Evolutionary conservation across 2,113 vertebrate species (phyloP).

Genomic region (Oreochromis aureus): DNA sequence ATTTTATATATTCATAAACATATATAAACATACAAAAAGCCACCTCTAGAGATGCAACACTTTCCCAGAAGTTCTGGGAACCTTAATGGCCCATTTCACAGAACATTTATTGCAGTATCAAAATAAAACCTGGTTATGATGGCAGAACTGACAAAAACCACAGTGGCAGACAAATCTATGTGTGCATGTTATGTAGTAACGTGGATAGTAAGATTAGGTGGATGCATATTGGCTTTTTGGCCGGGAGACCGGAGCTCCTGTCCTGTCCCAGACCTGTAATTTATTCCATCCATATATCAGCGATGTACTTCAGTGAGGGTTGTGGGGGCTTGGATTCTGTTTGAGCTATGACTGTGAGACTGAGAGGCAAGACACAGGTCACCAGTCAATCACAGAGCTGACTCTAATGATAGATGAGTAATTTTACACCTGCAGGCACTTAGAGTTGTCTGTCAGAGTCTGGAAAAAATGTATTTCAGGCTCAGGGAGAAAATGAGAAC

Average conservation of each 20-base stretch:
- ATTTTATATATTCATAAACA: not conserved
- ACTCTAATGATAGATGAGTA: not conserved
- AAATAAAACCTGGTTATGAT: not conserved
- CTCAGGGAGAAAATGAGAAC: not conserved
- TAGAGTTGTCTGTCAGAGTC: not conserved
- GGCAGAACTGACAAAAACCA: not conserved
- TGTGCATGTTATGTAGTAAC: not conserved
- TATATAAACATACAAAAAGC: not conserved
- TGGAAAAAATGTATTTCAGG: not conserved
- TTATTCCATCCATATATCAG: not conserved
- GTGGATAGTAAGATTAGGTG: not conserved
- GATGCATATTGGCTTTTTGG: not conserved
- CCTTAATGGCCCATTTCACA: not conserved
- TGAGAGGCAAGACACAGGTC: not conserved
- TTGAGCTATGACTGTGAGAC: not conserved
- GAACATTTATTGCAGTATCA: not conserved
- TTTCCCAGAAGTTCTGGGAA: not conserved
- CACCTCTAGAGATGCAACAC: not conserved
- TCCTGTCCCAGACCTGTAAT: not conserved
- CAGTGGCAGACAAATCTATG: not conserved
- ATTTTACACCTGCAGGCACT: not conserved
- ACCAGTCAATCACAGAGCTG: not conserved
- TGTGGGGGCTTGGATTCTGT: not conserved
- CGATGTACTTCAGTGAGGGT: not conserved
- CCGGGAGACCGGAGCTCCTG: not conserved